phyloP scores from a whole-genome alignment of 2,888 invertebrate species.

The Rotaria socialis region DNA sequence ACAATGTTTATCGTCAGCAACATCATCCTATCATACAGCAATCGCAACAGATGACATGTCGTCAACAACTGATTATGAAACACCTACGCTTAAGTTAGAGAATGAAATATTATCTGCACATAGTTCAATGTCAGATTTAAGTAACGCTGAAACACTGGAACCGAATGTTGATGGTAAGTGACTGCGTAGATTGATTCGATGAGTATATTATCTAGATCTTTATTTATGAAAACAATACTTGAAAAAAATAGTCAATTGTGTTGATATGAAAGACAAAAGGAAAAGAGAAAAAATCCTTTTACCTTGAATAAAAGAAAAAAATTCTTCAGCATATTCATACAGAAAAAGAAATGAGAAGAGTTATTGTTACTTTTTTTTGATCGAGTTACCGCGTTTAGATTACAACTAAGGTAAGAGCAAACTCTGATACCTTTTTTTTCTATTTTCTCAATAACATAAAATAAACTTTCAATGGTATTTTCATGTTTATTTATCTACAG shows the following conservation, averaged over 20 bases:
- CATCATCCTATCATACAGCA: constrained; percentile 23
- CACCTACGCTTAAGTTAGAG: neutral
- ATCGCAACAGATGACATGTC: neutral
- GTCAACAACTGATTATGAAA: neutral
- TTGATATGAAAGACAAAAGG: neutral
- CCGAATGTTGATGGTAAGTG: neutral
- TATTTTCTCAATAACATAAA: neutral
- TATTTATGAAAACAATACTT: neutral
- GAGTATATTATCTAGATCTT: too few relatives aligned
- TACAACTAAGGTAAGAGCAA: too few relatives aligned
- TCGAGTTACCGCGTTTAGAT: neutral
- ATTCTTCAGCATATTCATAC: neutral
- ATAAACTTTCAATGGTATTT: neutral
- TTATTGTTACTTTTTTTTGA: neutral
- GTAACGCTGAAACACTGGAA: constrained; percentile 30
- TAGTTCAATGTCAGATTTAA: neutral
- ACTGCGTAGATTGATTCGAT: neutral
- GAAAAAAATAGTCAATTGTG: neutral
- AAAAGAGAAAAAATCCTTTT: neutral
- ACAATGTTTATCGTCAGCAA: neutral
- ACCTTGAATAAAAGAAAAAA: neutral
- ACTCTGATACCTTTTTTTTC: neutral
- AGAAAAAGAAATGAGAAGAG: neutral
- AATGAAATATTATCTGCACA: neutral
- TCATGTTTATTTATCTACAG: neutral